These are phyloP conservation scores for Maccullochella peelii DNA, from an alignment of 2,113 vertebrate species.

Conservation along the genomic window DNA sequence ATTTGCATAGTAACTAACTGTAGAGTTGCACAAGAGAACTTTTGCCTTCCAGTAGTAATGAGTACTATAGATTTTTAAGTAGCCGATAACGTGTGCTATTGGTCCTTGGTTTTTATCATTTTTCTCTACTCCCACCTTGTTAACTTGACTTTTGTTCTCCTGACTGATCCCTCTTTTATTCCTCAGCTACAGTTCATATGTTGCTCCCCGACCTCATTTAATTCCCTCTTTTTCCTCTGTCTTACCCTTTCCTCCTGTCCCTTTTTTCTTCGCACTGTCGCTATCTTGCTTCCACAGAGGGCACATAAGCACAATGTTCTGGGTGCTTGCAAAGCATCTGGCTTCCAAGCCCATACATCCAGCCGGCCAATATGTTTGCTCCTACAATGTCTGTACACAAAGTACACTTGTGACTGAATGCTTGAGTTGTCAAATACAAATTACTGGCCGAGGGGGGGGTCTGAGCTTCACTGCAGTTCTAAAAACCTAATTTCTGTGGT, in stretches of 20 bases:
- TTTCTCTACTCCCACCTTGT: conserved; percentile 63
- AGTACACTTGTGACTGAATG: conserved; percentile 82
- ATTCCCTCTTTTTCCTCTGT: conserved; percentile 57
- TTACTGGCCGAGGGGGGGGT: conserved; percentile 81
- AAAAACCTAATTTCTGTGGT: conserved; percentile 84
- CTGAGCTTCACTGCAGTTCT: conserved; percentile 77
- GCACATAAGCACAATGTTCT: conserved; percentile 84
- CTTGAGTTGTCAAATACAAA: conserved; percentile 90
- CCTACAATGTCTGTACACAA: conserved; percentile 84
- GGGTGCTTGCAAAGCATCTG: conserved; percentile 78
- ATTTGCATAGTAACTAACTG: conserved; percentile 16
- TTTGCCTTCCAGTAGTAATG: conserved; percentile 6
- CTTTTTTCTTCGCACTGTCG: conserved; percentile 81
- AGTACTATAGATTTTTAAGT: conserved; percentile 6
- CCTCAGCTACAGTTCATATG: conserved; percentile 55
- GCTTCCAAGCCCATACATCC: conserved; percentile 77
- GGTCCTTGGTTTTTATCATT: conserved; percentile 40
- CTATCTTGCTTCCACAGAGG: conserved; percentile 84
- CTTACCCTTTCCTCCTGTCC: conserved; percentile 43
- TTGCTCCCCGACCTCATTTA: conserved; percentile 69
- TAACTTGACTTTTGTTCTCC: conserved; percentile 73
- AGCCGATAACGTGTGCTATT: conserved; percentile 30
- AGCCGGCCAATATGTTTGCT: conserved; percentile 84
- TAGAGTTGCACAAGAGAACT: not conserved
- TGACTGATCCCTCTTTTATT: conserved; percentile 70